These are phyloP conservation scores for Cephalopholis sonnerati DNA, from an alignment of 2,113 vertebrate genomes.

Conservation along the genomic window DNA sequence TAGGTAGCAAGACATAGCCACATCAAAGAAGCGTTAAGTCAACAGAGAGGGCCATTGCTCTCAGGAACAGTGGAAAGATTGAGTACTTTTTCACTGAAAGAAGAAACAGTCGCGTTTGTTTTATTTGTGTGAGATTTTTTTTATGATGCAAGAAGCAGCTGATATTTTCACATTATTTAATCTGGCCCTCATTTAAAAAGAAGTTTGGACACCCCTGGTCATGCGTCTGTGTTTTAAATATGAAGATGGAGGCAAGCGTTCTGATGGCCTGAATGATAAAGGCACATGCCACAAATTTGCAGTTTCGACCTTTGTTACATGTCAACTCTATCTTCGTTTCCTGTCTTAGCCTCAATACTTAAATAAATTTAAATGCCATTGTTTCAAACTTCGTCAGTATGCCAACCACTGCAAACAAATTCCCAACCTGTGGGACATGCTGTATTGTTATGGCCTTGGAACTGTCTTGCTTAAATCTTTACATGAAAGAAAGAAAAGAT, in stretches of 20 bases:
- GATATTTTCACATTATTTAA: too few relatives aligned
- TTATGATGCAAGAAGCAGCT: too few relatives aligned
- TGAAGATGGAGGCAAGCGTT: background rate
- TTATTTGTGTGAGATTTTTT: too few relatives aligned
- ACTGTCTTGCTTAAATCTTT: background rate
- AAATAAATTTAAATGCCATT: background rate
- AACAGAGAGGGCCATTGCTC: too few relatives aligned
- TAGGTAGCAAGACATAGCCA: too few relatives aligned
- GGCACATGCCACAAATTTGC: background rate
- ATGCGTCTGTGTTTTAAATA: background rate
- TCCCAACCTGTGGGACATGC: background rate
- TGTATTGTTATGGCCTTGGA: background rate
- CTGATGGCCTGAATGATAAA: background rate
- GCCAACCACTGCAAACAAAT: slow-evolving; percentile 1
- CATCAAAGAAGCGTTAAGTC: too few relatives aligned
- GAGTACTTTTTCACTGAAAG: too few relatives aligned
- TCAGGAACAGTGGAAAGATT: too few relatives aligned
- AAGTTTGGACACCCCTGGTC: too few relatives aligned
- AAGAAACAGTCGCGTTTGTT: too few relatives aligned
- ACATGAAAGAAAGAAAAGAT: background rate
- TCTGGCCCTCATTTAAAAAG: too few relatives aligned
- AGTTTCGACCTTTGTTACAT: background rate
- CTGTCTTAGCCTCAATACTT: background rate
- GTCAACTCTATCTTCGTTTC: background rate
- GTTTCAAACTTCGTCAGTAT: background rate